A percentile compares a stretch with the other conserved stretches of the same genome.
Evolutionary conservation across 2,888 invertebrate genomes (phyloP).

Genomic region (Melangyna quadrimaculata): DNA sequence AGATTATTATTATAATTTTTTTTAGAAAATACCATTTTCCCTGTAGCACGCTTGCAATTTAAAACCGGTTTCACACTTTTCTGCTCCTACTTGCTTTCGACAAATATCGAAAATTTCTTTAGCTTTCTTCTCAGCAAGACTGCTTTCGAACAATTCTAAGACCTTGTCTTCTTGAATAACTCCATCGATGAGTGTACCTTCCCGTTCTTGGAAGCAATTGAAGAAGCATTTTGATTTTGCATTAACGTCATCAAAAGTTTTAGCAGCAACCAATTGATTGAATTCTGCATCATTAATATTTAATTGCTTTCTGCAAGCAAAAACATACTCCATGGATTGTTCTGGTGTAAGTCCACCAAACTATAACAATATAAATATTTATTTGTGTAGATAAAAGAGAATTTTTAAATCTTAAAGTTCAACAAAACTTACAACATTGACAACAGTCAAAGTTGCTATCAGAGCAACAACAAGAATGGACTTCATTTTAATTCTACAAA

Average conservation of each 20-base stretch:
- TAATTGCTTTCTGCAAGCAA: neutral
- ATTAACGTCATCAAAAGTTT: neutral
- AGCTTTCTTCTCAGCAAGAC: neutral
- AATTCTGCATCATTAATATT: neutral
- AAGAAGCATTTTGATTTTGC: neutral
- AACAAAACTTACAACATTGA: neutral
- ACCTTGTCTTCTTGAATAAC: neutral
- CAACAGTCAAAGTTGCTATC: neutral
- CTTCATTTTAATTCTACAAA: neutral
- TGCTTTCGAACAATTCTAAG: neutral
- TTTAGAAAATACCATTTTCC: neutral
- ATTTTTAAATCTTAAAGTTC: neutral
- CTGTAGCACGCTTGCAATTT: conserved; percentile 1
- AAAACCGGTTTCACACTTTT: conserved; percentile 17
- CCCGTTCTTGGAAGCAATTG: conserved; percentile 9
- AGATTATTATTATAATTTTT: neutral
- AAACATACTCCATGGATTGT: neutral
- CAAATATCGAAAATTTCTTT: conserved; percentile 2
- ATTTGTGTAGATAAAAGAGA: no score
- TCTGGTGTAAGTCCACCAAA: neutral
- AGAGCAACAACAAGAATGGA: neutral
- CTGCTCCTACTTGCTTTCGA: neutral
- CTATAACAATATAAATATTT: neutral
- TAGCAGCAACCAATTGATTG: neutral
- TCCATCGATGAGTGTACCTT: neutral